Percentiles rank a stretch among this genome's conserved stretches.
phyloP scores from a whole-genome alignment of 2,797 vertebrate genomes.

The Coracias cyanogaster region DNA sequence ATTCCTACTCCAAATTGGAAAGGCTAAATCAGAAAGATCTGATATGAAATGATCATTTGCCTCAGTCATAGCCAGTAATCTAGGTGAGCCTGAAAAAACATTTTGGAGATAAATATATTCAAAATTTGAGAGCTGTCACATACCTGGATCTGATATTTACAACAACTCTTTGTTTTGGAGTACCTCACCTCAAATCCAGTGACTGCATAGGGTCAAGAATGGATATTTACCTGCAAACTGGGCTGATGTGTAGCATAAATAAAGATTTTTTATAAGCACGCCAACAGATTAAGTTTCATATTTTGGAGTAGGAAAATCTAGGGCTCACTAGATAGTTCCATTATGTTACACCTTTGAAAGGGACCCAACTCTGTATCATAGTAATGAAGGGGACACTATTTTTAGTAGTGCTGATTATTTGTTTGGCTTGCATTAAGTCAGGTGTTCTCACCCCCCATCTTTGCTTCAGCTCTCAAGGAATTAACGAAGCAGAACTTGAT shows the following conservation, averaged over 20 bases:
- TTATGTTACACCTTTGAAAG: not conserved
- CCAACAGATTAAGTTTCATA: not conserved
- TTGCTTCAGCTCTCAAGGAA: not conserved
- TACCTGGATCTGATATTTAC: not conserved
- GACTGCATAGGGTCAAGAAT: not conserved
- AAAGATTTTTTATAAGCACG: not conserved
- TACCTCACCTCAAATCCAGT: not conserved
- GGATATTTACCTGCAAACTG: not conserved
- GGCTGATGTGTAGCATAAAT: not conserved
- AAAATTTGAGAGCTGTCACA: not conserved
- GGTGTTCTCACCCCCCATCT: not conserved
- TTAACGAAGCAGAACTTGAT: not conserved
- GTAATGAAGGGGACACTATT: not conserved
- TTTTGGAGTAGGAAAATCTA: not conserved
- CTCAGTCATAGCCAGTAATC: not conserved
- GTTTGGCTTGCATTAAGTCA: not conserved
- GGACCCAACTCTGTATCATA: not conserved
- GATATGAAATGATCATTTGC: not conserved
- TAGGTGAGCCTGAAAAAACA: not conserved
- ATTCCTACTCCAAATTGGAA: constrained; percentile 11
- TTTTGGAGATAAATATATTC: not conserved
- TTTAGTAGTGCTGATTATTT: constrained; percentile 24
- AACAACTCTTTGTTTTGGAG: not conserved
- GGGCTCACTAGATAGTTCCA: not conserved
- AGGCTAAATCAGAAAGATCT: not conserved